Base-by-base conservation (phyloP, 2,113 vertebrate genomes). In the Coreoperca whiteheadi region DNA sequence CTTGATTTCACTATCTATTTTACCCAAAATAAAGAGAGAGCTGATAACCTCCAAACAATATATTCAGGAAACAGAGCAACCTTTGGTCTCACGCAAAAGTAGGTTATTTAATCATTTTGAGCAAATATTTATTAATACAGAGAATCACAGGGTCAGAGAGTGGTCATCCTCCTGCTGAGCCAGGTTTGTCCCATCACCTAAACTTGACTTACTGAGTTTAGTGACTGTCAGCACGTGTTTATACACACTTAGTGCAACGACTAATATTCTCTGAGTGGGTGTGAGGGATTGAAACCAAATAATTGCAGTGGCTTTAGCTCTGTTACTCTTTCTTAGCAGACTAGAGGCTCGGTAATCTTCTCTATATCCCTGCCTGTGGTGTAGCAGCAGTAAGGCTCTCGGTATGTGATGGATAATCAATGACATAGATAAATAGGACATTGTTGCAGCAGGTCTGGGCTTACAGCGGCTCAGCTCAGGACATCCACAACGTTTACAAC, bases 351-450 rank as follows among this genome's bases (percentile, higher is more conserved):
- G 15, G 37, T 71, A 84, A 81, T 64, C 68, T 15, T 63, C 66
- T 63, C 11, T 57, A 5, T 28, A 61, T 68, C 1, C 71, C 50
- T 50, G 65, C 6, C 65, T 57, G 41, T 61, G 9, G 65, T 23
- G 74, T 1, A 63, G 25, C 23, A 64, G 41, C 74, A 61, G 32
- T 59, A 14, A 61, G 48, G 28, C 53, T 82, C 39, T 72, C 39
- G 39, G 65, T 53, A 32, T 81, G 72, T 74, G 81, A 80, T 74
- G 64, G 87, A 77, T 85, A 87, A 90, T 82, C 84, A 64, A 79
- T 88, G 51, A 30, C 30, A 70, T 9, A 12, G 82, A 90, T 73
- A 57, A 41, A 82, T 7, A 69, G 37, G 34, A 56, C 65, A 43
- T 16, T 65, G 8, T 39, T 54, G 25, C 3, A 28, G 50, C 34